Evolutionary conservation across 1,140 invertebrate species (phyloP).

Genomic region (Leptopilina boulardi): DNA sequence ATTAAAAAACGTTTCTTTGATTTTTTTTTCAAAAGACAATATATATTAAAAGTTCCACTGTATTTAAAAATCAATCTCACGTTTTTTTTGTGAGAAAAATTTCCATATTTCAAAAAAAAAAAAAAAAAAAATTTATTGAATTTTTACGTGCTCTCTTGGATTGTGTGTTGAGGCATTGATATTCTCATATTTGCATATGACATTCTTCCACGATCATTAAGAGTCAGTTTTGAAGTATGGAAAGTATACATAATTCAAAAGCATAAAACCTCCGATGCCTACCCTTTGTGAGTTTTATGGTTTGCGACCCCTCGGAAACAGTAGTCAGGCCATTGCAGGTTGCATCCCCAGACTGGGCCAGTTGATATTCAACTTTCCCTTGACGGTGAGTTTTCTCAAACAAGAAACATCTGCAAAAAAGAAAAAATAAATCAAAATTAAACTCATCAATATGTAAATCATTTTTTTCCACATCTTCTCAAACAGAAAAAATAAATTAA

Average conservation of each 20-base stretch:
- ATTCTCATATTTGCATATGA: constrained; percentile 28
- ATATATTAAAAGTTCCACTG: constrained; percentile 14
- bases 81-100: background rate
- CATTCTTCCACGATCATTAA: constrained; percentile 31
- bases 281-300: constrained; percentile 79
- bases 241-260: constrained; percentile 32
- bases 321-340: constrained; percentile 79
- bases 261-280: constrained; percentile 47
- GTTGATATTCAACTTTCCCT: constrained; percentile 72
- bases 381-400: constrained; percentile 72
- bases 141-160: constrained; percentile 1
- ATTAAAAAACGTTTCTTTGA: constrained; percentile 35
- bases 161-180: constrained; percentile 16
- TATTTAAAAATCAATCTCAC: constrained; percentile 3
- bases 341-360: constrained; percentile 80
- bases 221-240: constrained; percentile 33
- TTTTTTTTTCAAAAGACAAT: constrained; percentile 43
- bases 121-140: background rate
- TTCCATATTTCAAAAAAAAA: background rate
- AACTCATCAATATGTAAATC: background rate
- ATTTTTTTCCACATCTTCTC: too few relatives aligned
- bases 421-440: constrained; percentile 22
- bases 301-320: constrained; percentile 78
- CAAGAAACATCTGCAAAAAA: constrained; percentile 80
- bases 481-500: too few relatives aligned